Evolutionary conservation across 2,797 vertebrate genomes (phyloP).

Genomic region (Pempheris klunzingeri): DNA sequence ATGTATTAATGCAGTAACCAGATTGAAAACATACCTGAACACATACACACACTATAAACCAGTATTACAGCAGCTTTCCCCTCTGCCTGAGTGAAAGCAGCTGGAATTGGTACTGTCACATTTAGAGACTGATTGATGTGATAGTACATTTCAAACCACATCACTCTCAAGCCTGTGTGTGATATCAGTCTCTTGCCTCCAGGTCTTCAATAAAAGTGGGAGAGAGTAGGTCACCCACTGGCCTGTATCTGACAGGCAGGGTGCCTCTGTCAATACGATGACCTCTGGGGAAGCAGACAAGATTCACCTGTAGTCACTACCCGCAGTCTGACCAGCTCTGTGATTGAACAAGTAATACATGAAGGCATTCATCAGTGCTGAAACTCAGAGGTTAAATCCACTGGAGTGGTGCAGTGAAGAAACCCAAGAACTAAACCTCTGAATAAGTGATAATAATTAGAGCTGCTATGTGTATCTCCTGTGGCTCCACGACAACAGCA

Average conservation of each 20-base stretch:
- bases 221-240: slow-evolving; percentile 71
- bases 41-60: slow-evolving; percentile 10
- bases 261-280: slow-evolving; percentile 71
- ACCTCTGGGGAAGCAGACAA: slow-evolving; percentile 66
- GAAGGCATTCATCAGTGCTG: slow-evolving; percentile 41
- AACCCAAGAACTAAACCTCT: slow-evolving; percentile 47
- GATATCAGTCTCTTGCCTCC: slow-evolving; percentile 66
- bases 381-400: slow-evolving; percentile 45
- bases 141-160: slow-evolving; percentile 70
- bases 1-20: slow-evolving; percentile 2
- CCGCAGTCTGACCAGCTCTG: slow-evolving; percentile 23
- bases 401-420: slow-evolving; percentile 16
- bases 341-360: slow-evolving; percentile 41
- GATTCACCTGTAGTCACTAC: slow-evolving; percentile 54
- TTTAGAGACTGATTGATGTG: slow-evolving; percentile 74
- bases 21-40: no score
- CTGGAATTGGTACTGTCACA: slow-evolving; percentile 67
- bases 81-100: slow-evolving; percentile 62
- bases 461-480: slow-evolving; percentile 63
- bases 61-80: slow-evolving; percentile 14
- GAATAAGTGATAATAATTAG: slow-evolving; percentile 75
- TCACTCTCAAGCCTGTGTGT: slow-evolving; percentile 62
- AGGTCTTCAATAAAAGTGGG: slow-evolving; percentile 71
- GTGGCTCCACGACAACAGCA: slow-evolving; percentile 62
- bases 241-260: slow-evolving; percentile 69